phyloP scores from a whole-genome alignment of 2,113 vertebrate species.

The Forbesichthys papilliferus region DNA sequence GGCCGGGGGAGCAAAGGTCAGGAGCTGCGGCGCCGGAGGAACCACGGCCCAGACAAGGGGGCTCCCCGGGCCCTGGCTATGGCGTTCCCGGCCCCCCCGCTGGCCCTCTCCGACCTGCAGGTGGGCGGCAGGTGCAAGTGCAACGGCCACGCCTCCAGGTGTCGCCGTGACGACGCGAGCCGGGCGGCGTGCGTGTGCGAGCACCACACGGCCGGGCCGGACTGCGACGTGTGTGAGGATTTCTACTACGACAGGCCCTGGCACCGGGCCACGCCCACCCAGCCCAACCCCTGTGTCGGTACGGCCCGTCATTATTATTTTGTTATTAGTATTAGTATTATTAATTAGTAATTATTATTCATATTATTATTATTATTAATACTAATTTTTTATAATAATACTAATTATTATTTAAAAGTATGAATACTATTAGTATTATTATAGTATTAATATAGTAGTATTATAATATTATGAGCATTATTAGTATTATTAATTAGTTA shows the following conservation, averaged over 20 bases:
- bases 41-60: conserved; percentile 60
- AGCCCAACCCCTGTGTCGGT: conserved; percentile 85
- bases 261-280: conserved; percentile 82
- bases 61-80: conserved; percentile 14
- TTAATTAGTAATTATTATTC: no score
- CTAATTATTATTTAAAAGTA: no score
- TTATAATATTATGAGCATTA: no score
- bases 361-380: no score
- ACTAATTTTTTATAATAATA: no score
- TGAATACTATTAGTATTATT: no score
- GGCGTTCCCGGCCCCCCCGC: conserved; percentile 38
- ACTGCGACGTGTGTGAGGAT: conserved; percentile 82
- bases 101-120: conserved; percentile 81
- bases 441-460: no score
- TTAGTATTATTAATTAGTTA: no score
- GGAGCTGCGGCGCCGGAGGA: conserved; percentile 76
- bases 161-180: conserved; percentile 72
- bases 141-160: conserved; percentile 83
- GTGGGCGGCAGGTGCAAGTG: conserved; percentile 85
- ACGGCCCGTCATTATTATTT: conserved; percentile 53
- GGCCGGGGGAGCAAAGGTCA: conserved; percentile 50
- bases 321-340: no score
- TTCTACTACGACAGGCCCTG: conserved; percentile 84
- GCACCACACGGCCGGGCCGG: conserved; percentile 82
- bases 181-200: conserved; percentile 77